Evolutionary conservation across 53 echinoderm and acorn worm genomes (phyloP), one percentile per base, ranked within the genome.

Genomic region (Echinometra lucunter): DNA sequence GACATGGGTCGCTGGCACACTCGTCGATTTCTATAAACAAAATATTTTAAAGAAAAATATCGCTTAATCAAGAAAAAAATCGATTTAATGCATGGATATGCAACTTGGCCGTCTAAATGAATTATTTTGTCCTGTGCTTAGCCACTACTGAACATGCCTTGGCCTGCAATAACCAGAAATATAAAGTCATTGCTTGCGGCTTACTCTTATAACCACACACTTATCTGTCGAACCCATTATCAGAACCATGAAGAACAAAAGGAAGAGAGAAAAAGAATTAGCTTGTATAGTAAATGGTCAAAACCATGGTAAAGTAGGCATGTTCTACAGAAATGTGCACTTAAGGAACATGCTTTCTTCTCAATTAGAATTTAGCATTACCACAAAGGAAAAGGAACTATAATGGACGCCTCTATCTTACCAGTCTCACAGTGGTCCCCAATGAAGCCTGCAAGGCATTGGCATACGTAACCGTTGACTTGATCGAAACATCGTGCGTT

Each of bases 1-100:
- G 75, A 45, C 97, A 97, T 1, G 97, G 97, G 19, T 88, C 45
- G 18, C 95, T 94, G 0, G 95, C 96, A 92, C 97, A 97, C 75
- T 97, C 97, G 40, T 97, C 93, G 13, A 95, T 94, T 42, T 97
- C 97, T 97, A 34, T 23, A 69, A 72, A 91, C 1, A 4, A 11
- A 53, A 53, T 13, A 53, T 53, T 53, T 53, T 11, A 13, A 53
- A 53, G 13, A 53, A 11, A 11, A 9, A 53, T 53, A 53, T 11
- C 53, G n/a, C n/a, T n/a, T n/a, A n/a, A 53, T 53, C 53, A 53
- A 53, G 53, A 53, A 53, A 53, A 13, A 53, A 11, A 53, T 53
- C 13, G 53, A 13, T 53, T 53, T 9, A 63, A 63, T 5, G 6
- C 63, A 1, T 63, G 23, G 27, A 0, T 63, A 63, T 25, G 6